Percentiles rank a stretch among this genome's conserved stretches.
These are phyloP conservation scores for Enteromius viviparus DNA, from an alignment of 2,797 vertebrate species.

Conservation along the genomic window DNA sequence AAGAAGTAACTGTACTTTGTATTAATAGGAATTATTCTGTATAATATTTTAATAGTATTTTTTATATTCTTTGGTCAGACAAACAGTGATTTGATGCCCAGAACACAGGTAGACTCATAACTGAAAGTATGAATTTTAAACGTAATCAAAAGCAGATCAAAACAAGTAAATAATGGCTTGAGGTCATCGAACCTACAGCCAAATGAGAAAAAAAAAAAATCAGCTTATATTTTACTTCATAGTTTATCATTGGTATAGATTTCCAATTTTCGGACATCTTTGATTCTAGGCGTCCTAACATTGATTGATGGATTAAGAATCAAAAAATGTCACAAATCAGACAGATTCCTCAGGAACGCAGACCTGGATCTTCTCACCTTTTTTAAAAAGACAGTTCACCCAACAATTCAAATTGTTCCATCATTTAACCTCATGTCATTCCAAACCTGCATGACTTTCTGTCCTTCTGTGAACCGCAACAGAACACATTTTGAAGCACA, in stretches of 20 bases:
- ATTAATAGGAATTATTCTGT: not conserved
- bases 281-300: not conserved
- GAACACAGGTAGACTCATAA: not conserved
- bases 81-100: not conserved
- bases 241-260: constrained; percentile 4
- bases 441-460: not conserved
- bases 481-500: not conserved
- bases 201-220: no score
- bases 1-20: not conserved
- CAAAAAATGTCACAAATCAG: not conserved
- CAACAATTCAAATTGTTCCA: not conserved
- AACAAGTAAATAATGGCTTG: not conserved
- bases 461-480: not conserved
- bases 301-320: not conserved
- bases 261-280: not conserved
- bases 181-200: not conserved
- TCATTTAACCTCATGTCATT: no score
- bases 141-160: not conserved
- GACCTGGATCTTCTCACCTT: not conserved
- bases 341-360: not conserved
- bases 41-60: not conserved
- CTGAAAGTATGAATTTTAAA: not conserved
- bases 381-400: not conserved
- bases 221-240: constrained; percentile 3
- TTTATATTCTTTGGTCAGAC: constrained; percentile 10